phyloP scores from a whole-genome alignment of 2,888 invertebrate genomes.

The Podotricha telesiphe region DNA sequence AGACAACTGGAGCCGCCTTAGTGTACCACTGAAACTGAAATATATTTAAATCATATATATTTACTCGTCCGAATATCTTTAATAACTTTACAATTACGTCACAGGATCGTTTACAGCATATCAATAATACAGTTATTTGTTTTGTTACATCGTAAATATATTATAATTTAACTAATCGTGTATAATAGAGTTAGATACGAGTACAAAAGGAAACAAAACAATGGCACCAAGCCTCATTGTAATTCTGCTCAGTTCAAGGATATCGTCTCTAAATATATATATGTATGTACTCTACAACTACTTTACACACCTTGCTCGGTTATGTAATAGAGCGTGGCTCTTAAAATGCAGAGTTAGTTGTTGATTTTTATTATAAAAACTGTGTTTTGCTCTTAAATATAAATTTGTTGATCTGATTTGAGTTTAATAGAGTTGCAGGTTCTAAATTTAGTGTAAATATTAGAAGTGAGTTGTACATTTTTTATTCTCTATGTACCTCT shows the following conservation, averaged over 20 bases:
- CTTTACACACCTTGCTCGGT: constrained; percentile 10
- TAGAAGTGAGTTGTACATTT: no score
- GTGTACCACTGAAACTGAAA: no score
- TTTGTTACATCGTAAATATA: not conserved
- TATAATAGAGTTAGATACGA: constrained; percentile 1
- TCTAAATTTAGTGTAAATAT: no score
- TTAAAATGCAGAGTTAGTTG: no score
- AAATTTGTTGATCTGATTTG: no score
- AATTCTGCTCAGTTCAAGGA: constrained; percentile 35
- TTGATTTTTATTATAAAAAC: no score
- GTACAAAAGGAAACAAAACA: constrained; percentile 22
- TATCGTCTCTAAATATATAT: constrained; percentile 25
- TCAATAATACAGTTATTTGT: not conserved
- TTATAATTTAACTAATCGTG: not conserved
- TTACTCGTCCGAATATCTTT: no score
- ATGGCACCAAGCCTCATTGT: constrained; percentile 25
- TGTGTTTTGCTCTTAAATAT: no score
- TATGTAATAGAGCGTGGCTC: constrained; percentile 8
- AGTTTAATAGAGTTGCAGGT: no score
- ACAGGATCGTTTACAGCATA: not conserved
- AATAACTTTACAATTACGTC: not conserved
- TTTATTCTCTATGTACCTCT: no score
- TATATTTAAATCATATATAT: no score
- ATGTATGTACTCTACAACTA: constrained; percentile 2
- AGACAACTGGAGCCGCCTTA: no score